phyloP scores from a whole-genome alignment of 2,888 invertebrate species.

The Augochlorella aurata region DNA sequence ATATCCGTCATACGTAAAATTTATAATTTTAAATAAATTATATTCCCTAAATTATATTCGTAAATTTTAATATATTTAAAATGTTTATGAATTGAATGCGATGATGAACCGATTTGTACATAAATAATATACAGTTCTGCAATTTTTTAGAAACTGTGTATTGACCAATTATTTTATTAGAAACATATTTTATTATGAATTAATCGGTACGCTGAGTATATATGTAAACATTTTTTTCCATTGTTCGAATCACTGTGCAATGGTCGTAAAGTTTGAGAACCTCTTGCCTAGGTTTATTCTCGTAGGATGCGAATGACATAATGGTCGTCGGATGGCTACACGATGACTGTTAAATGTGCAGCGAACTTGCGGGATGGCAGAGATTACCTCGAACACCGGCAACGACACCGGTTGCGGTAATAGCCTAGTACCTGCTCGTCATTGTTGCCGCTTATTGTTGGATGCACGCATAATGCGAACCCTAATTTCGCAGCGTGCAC shows the following conservation, averaged over 20 bases:
- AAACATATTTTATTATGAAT: too few species aligned
- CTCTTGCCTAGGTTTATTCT: conserved; percentile 45
- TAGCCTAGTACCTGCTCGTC: conserved; percentile 33
- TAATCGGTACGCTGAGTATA: too few species aligned
- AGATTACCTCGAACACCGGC: conserved; percentile 50
- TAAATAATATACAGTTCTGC: too few species aligned
- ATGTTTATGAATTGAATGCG: too few species aligned
- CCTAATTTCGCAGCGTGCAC: conserved; percentile 13
- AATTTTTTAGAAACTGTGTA: too few species aligned
- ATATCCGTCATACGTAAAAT: too few species aligned
- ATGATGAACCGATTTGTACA: too few species aligned
- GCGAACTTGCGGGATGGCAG: conserved; percentile 39
- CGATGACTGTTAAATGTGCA: conserved; percentile 55
- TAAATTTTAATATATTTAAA: too few species aligned
- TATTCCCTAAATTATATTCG: too few species aligned
- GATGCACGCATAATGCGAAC: conserved; percentile 43
- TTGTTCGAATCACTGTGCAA: too few species aligned
- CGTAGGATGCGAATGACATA: conserved; percentile 53
- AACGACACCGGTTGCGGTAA: conserved; percentile 47
- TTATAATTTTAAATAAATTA: too few species aligned
- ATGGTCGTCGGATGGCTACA: conserved; percentile 46
- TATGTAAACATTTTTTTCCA: too few species aligned
- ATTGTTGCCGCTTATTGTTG: conserved; percentile 31
- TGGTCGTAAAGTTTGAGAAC: conserved; percentile 27
- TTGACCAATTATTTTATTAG: background rate